Evolutionary conservation across 2,888 invertebrate genomes (phyloP).

Genomic region (Eupithecia subumbrata): DNA sequence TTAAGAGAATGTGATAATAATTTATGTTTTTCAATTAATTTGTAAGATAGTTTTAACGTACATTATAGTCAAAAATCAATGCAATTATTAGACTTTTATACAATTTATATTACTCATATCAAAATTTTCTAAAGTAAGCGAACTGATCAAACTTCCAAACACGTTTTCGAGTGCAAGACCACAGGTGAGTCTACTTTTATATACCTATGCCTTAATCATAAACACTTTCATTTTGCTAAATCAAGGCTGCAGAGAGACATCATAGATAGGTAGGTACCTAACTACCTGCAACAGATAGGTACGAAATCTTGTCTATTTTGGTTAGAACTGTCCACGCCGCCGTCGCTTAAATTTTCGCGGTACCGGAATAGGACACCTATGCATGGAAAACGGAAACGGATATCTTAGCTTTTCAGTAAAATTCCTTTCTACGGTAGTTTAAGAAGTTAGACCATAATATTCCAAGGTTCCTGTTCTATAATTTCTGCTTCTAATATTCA

Average conservation of each 20-base stretch:
- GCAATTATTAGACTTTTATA: conserved; percentile 58
- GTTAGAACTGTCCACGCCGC: background rate
- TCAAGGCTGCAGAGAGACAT: background rate
- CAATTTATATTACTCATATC: background rate
- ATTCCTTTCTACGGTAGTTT: no score
- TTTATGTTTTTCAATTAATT: conserved; percentile 42
- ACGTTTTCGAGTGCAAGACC: conserved; percentile 20
- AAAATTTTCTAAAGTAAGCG: background rate
- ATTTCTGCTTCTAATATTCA: no score
- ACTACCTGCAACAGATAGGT: no score
- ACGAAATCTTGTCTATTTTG: background rate
- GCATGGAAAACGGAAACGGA: background rate
- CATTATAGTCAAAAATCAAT: conserved; percentile 71
- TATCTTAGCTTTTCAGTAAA: background rate
- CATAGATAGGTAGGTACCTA: background rate
- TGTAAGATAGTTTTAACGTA: conserved; percentile 61
- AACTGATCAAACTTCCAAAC: conserved; percentile 18
- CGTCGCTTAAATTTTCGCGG: background rate
- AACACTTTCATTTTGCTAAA: background rate
- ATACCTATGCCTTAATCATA: background rate
- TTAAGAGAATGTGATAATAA: conserved; percentile 72
- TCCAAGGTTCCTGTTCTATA: background rate
- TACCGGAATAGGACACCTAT: background rate
- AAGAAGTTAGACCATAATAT: no score
- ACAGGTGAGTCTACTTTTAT: background rate